Conservation (phyloP, 2,888 invertebrate genomes). For the Scaptomyza caliginosa region DNA sequence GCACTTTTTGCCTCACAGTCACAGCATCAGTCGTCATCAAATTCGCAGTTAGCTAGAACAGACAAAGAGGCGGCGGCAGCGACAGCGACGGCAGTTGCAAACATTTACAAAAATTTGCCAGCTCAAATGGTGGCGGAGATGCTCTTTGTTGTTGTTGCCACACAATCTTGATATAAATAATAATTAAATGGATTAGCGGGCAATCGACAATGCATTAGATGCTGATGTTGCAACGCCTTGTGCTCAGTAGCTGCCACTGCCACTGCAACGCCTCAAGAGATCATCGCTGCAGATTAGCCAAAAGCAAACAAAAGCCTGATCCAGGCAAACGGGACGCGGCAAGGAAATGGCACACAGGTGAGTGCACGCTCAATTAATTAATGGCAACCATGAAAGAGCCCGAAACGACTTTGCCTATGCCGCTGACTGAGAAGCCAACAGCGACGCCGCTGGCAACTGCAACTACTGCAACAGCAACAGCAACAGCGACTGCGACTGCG, state of each 20-base stretch:
- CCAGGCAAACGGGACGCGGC: slow-evolving; percentile 18
- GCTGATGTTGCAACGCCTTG: slow-evolving; percentile 54
- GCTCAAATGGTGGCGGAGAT: slow-evolving; percentile 18
- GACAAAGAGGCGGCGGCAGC: slow-evolving; percentile 66
- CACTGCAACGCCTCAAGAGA: slow-evolving; percentile 59
- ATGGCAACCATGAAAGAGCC: slow-evolving; percentile 75
- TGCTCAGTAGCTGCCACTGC: slow-evolving; percentile 46
- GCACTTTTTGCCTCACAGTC: slow-evolving; percentile 62
- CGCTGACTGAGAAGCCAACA: slow-evolving; percentile 34
- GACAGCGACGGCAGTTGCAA: slow-evolving; percentile 36
- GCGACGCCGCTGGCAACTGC: slow-evolving; percentile 2
- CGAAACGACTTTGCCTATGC: slow-evolving; percentile 59
- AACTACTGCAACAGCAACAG: slow-evolving; percentile 9
- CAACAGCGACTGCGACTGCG: slow-evolving; percentile 25
- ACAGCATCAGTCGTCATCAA: slow-evolving; percentile 7
- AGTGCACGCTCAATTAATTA: slow-evolving; percentile 77
- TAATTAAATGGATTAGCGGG: slow-evolving; percentile 76
- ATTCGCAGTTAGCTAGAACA: slow-evolving; percentile 50
- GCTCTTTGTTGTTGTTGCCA: slow-evolving; percentile 48
- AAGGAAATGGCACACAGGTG: slow-evolving; percentile 33
- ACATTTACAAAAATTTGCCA: slow-evolving; percentile 53
- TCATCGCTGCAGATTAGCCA: slow-evolving; percentile 47
- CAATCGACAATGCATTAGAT: slow-evolving; percentile 68
- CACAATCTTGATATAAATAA: slow-evolving; percentile 73
- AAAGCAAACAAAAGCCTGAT: slow-evolving; percentile 68